Base-by-base conservation (phyloP, 1,140 invertebrate species). In the Cydia strobilella region DNA sequence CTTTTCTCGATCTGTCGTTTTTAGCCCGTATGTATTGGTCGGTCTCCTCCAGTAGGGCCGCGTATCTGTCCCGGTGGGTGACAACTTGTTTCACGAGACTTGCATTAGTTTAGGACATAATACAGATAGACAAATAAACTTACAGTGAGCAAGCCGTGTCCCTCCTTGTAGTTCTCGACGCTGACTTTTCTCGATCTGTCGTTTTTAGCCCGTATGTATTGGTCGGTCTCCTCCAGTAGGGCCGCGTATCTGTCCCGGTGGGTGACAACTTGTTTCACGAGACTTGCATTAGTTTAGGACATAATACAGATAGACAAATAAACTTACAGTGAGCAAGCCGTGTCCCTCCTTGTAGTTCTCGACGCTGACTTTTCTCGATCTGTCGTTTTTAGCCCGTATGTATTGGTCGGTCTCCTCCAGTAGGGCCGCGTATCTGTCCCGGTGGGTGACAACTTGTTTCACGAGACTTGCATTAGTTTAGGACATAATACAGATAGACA, bases 341-440 rank as follows among this genome's bases (percentile, higher is more conserved):
- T 85, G 81, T 13, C 78, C 79, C 1, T 89, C 86, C 74, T 83
- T 89, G 77, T 77, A 83, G 20, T 74, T 73, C 0, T 91, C 88
- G 31, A 88, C 77, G 81, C 91, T 87, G 20, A 88, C 83, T 69
- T 83, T 87, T 84, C 86, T 85, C 79, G 78, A 86, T 45, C 84
- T 81, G 51, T 93, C 78, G 86, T 86, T 88, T 77, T 91, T 85
- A 0, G 95, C 94, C 0, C 95, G 91, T 54, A 98, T 96, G 85
- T 97, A 96, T 78, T 95, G 94, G 81, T 98, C 97, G 73, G 97
- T 97, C 81, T 98, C 97, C 35, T 96, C 95, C 7, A 98, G 89
- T 9, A 98, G 86, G 2, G 94, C 94, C 6, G 97, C 92, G 15
- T 97, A 97, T 72, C 97, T 90, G 73, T 97, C 96, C 20, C 97